Evolutionary conservation across 2,113 vertebrate genomes (phyloP), one percentile per base, ranked within the genome.

Genomic region (Daphoenositta chrysoptera): DNA sequence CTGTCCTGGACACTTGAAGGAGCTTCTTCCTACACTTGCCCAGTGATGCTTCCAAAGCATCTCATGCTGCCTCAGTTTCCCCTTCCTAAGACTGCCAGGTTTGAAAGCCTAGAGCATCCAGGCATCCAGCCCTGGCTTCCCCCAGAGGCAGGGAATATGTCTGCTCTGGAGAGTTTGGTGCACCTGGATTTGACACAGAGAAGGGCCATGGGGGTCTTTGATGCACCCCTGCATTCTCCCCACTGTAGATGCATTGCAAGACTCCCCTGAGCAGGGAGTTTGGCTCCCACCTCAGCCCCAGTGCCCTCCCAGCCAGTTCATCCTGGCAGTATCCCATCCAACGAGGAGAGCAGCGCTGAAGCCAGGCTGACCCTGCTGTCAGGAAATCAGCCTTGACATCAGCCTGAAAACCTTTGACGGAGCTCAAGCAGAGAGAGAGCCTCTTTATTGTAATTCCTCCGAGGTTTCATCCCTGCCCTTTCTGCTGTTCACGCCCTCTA

Each of bases 381-480:
- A 51, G 87, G 94, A 96, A 85, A 87, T 83, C 27, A 16, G 73
- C 87, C 91, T 91, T 94, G 91, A 95, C 87, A 95, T 96, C 94
- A 87, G 94, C 87, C 84, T 0, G 5, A 87, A 95, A 91, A 79
- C 84, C 84, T 97, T 82, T 35, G 0, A 44, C 40, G 56, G 70
- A 79, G 81, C 35, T 20, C 7, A 10, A 68, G 90, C 3, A 68
- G 65, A 15, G 47, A 71, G 82, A 44, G 87, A 65, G 90, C 45
- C 71, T 95, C 89, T 89, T 80, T 73, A 69, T 63, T 94, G 79
- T 61, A 83, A 95, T 90, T 96, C 92, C 90, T 94, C 72, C 1
- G 54, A 15, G 93, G 76, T 93, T 95, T 97, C 88, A 88, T 96
- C 90, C 80, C 92, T 96, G 47, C 94, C 90, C 87, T 91, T 85